Evolutionary conservation across 2,797 vertebrate species (phyloP).

Genomic region (Phoeniculus purpureus): DNA sequence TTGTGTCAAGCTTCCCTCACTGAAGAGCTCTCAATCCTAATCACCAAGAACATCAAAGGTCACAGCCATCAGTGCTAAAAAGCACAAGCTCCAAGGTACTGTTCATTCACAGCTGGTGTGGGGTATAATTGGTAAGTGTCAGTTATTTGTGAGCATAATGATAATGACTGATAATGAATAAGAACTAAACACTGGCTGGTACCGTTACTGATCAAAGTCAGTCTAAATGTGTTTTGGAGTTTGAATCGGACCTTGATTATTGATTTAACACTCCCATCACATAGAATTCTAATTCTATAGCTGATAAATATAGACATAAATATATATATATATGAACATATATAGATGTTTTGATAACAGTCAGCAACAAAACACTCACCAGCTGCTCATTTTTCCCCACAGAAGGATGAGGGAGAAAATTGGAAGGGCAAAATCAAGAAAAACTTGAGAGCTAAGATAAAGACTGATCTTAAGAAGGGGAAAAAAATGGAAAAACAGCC

Average conservation of each 20-base stretch:
- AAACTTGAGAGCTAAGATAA: neutral
- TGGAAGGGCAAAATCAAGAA: neutral
- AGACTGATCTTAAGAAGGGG: neutral
- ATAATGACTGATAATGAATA: neutral
- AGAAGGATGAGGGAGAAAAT: neutral
- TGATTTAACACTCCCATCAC: neutral
- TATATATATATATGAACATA: neutral
- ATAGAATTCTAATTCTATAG: neutral
- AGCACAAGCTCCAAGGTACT: neutral
- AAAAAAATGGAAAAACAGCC: neutral
- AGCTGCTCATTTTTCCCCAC: neutral
- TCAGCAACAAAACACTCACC: neutral
- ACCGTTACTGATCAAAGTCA: neutral
- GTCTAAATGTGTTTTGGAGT: neutral
- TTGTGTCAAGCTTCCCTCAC: neutral
- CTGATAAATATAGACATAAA: neutral
- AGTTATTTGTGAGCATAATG: neutral
- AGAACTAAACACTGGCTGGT: neutral
- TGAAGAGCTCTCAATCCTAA: neutral
- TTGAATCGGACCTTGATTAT: neutral
- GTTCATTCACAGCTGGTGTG: neutral
- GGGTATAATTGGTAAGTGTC: neutral
- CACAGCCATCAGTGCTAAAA: neutral
- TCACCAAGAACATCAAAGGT: neutral
- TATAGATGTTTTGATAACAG: neutral